phyloP scores from a whole-genome alignment of 2,888 invertebrate genomes.

The Dorcus parallelipipedus region DNA sequence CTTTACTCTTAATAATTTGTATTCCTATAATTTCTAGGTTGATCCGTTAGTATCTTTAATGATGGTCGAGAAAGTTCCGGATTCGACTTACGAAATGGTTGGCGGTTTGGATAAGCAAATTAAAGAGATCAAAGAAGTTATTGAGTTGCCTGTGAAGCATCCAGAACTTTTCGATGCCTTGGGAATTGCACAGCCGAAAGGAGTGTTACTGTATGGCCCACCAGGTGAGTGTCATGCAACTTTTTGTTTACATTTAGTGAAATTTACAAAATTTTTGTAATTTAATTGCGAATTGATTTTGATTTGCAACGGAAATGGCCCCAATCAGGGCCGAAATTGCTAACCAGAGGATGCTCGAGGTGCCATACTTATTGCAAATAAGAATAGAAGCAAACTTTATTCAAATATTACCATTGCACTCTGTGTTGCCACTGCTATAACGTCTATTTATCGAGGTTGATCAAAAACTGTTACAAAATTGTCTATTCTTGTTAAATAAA shows the following conservation, averaged over 20 bases:
- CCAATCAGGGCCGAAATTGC: too few relatives aligned
- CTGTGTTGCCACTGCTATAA: too few relatives aligned
- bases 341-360: too few relatives aligned
- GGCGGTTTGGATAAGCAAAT: slow-evolving; percentile 99
- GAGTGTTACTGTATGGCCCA: slow-evolving; percentile 95
- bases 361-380: too few relatives aligned
- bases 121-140: slow-evolving; percentile 99
- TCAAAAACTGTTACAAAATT: too few relatives aligned
- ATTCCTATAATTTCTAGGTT: slow-evolving; percentile 54
- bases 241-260: too few relatives aligned
- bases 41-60: slow-evolving; percentile 98
- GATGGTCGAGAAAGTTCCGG: slow-evolving; percentile 99
- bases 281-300: too few relatives aligned
- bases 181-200: slow-evolving; percentile 95
- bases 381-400: too few relatives aligned
- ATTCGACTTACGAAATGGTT: slow-evolving; percentile 99
- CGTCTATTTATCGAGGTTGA: too few relatives aligned
- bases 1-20: neutral
- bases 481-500: too few relatives aligned
- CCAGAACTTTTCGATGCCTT: slow-evolving; percentile 99
- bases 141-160: slow-evolving; percentile 98
- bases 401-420: too few relatives aligned
- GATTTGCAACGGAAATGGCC: too few relatives aligned
- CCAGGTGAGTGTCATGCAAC: slow-evolving; percentile 56
- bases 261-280: neutral